Evolutionary conservation across 2,113 vertebrate species (phyloP).

Genomic region (Psilopogon haemacephalus): DNA sequence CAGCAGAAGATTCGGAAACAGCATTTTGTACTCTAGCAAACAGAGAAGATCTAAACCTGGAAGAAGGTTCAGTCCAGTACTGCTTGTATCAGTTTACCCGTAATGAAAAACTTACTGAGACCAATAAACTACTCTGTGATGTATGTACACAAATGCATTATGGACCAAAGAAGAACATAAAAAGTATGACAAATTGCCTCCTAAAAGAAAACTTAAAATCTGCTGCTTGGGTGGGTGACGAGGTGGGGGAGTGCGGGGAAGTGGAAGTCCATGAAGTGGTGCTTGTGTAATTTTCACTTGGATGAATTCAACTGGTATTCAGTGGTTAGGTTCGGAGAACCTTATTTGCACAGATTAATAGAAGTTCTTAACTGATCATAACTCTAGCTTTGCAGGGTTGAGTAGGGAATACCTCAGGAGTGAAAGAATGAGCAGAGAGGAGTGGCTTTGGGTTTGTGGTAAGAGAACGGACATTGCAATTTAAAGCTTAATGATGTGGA

Average conservation of each 20-base stretch:
- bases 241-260: too few relatives aligned
- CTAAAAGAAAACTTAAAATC: not conserved
- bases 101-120: conserved; percentile 87
- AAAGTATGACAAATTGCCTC: conserved; percentile 69
- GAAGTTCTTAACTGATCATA: not conserved
- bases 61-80: conserved; percentile 85
- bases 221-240: not conserved
- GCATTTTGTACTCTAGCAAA: conserved; percentile 86
- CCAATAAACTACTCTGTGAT: conserved; percentile 91
- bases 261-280: not conserved
- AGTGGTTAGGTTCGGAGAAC: not conserved
- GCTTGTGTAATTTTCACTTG: not conserved
- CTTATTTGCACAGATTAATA: not conserved
- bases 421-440: not conserved
- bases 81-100: conserved; percentile 92
- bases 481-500: not conserved
- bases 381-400: not conserved
- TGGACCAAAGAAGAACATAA: conserved; percentile 68
- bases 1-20: conserved; percentile 82
- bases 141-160: conserved; percentile 81
- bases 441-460: not conserved
- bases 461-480: not conserved
- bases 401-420: not conserved
- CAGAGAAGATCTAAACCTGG: conserved; percentile 74
- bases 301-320: not conserved